Evolutionary conservation across 2,888 invertebrate genomes (phyloP), one percentile per base, ranked within the genome.

Genomic region (Machimus atricapillus): DNA sequence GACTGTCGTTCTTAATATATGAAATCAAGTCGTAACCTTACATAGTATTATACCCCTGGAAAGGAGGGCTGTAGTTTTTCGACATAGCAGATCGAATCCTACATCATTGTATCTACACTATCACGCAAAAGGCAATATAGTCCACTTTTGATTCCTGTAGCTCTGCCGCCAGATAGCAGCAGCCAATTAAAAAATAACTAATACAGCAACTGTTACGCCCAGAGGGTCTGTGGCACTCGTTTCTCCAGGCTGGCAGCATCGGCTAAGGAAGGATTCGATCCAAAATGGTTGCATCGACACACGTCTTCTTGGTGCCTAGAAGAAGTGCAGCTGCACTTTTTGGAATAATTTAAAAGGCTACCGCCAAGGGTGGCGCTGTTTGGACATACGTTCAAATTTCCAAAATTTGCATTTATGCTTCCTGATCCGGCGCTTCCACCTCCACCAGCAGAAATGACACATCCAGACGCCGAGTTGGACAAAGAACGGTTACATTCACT

Each of bases 391-490:
- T 86, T 86, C 16, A 86, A 14, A 79, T 23, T 81, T 81, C 40
- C 23, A 79, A 86, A 43, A 43, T 79, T 86, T 73, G 66, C 8
- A 7, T 86, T 73, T 46, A 86, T 73, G 46, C 73, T 79, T n/a
- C 66, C 78, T 1, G 86, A 78, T 8, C 86, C 86, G 27, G 27
- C 78, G 52, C 78, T 79, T 27, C 79, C 79, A 40, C 78, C n/a
- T 40, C 91, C 86, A 91, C 91, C 87, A 92, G 91, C 74, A 91
- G 91, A 85, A 27, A 85, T 14, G 6, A 85, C 56, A 27, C 76
- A 87, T 4, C 87, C 87, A 8, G 87, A 83, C 12, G 86, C 81
- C 7, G 88, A 88, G 77, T 88, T 88, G 8, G 87, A 77, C 34
- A 87, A 14, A 14, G 87, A 87, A 40, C 77, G 87, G 78, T 87